phyloP scores from a whole-genome alignment of 2,888 invertebrate genomes.

The Dorcus parallelipipedus region DNA sequence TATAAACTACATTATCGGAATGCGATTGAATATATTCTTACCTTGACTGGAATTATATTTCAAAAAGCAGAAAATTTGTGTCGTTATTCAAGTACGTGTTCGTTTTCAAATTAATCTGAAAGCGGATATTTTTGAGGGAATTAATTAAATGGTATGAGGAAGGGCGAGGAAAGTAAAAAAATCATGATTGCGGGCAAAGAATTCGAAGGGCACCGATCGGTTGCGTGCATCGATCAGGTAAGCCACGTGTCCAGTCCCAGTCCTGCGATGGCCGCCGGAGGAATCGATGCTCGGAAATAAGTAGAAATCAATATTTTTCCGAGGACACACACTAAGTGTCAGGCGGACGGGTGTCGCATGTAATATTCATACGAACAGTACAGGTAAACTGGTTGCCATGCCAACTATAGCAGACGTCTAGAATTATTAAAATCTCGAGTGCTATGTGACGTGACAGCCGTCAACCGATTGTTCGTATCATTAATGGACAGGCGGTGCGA shows the following conservation, averaged over 20 bases:
- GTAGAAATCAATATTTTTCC: not conserved
- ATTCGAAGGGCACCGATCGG: not conserved
- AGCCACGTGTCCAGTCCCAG: not conserved
- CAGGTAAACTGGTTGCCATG: slow-evolving; percentile 20
- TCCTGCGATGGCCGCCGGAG: not conserved
- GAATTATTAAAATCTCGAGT: slow-evolving; percentile 25
- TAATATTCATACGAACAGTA: slow-evolving; percentile 19
- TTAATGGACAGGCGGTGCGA: slow-evolving; percentile 4
- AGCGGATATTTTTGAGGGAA: too few relatives aligned
- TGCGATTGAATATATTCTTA: too few relatives aligned
- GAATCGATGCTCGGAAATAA: not conserved
- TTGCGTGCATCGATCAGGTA: not conserved
- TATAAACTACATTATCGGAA: too few relatives aligned
- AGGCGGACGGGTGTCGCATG: slow-evolving; percentile 15
- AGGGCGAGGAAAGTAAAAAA: not conserved
- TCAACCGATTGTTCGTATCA: slow-evolving; percentile 9
- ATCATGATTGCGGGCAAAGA: not conserved
- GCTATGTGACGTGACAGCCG: slow-evolving; percentile 12
- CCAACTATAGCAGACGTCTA: slow-evolving; percentile 18
- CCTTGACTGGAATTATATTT: too few relatives aligned
- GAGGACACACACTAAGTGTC: not conserved
- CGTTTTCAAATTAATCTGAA: too few relatives aligned
- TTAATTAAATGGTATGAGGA: too few relatives aligned
- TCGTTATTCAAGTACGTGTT: too few relatives aligned
- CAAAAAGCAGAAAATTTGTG: too few relatives aligned